Percentiles rank a stretch among this genome's conserved stretches.
phyloP scores from a whole-genome alignment of 2,113 vertebrate species.

The Mustela lutreola region DNA sequence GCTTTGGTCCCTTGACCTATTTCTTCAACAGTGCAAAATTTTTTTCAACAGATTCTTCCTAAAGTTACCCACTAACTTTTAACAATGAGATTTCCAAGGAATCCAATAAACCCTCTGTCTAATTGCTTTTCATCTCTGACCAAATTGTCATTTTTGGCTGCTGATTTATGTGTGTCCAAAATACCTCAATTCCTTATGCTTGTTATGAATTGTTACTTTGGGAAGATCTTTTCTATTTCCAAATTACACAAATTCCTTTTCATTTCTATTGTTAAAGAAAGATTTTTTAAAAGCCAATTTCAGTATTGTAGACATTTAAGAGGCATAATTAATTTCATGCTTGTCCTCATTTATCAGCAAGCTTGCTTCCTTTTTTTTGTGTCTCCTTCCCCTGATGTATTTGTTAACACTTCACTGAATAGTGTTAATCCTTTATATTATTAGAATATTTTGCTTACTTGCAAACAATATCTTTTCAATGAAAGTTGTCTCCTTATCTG shows the following conservation, averaged over 20 bases:
- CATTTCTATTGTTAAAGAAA: slow-evolving; percentile 49
- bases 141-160: neutral
- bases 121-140: slow-evolving; percentile 61
- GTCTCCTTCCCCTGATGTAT: slow-evolving; percentile 56
- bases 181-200: slow-evolving; percentile 8
- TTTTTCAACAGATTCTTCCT: slow-evolving; percentile 62
- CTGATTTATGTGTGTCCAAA: slow-evolving; percentile 22
- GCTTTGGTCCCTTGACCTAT: slow-evolving; percentile 65
- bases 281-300: neutral
- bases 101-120: slow-evolving; percentile 17
- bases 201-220: slow-evolving; percentile 52
- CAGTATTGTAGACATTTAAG: slow-evolving; percentile 35
- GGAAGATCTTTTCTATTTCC: slow-evolving; percentile 52
- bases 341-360: slow-evolving; percentile 61
- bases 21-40: slow-evolving; percentile 50
- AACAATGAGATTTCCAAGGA: slow-evolving; percentile 50
- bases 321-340: slow-evolving; percentile 73
- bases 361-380: slow-evolving; percentile 51
- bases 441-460: slow-evolving; percentile 62
- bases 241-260: slow-evolving; percentile 45
- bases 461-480: slow-evolving; percentile 53
- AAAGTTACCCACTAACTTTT: slow-evolving; percentile 46
- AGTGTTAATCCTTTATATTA: slow-evolving; percentile 71
- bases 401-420: slow-evolving; percentile 71
- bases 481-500: slow-evolving; percentile 9